phyloP scores from a whole-genome alignment of 2,113 vertebrate genomes.

The Pelecanus crispus region DNA sequence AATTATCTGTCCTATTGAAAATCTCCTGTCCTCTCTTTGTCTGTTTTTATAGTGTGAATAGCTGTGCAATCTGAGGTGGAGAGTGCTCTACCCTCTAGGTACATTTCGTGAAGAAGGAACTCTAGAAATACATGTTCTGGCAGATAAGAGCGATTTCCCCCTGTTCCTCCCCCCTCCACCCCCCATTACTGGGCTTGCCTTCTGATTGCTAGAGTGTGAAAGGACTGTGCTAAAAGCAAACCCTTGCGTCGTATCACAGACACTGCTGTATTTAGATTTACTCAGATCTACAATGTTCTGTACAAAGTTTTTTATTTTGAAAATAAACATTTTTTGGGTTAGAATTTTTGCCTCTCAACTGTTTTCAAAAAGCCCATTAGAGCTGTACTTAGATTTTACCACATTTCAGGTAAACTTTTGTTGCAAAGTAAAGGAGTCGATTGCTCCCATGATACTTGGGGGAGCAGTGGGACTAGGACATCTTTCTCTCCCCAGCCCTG shows the following conservation, averaged over 20 bases:
- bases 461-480: neutral
- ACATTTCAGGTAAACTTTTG: neutral
- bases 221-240: neutral
- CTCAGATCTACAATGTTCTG: constrained; percentile 32
- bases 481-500: neutral
- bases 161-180: too few species aligned
- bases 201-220: constrained; percentile 26
- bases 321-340: constrained; percentile 62
- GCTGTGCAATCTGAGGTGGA: constrained; percentile 16
- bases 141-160: neutral
- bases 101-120: constrained; percentile 6
- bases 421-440: neutral
- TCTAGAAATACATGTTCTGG: constrained; percentile 4
- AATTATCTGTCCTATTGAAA: neutral
- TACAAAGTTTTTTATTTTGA: constrained; percentile 65
- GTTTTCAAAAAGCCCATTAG: neutral
- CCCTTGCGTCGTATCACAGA: neutral
- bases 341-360: neutral
- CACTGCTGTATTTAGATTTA: constrained; percentile 50
- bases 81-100: neutral
- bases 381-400: neutral
- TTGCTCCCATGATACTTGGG: neutral
- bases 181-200: neutral
- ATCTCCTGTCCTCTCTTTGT: neutral
- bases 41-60: neutral